Percentiles rank a stretch among this genome's conserved stretches.
These are phyloP conservation scores for Macrophya alboannulata DNA, from an alignment of 2,888 invertebrate genomes.

Conservation along the genomic window DNA sequence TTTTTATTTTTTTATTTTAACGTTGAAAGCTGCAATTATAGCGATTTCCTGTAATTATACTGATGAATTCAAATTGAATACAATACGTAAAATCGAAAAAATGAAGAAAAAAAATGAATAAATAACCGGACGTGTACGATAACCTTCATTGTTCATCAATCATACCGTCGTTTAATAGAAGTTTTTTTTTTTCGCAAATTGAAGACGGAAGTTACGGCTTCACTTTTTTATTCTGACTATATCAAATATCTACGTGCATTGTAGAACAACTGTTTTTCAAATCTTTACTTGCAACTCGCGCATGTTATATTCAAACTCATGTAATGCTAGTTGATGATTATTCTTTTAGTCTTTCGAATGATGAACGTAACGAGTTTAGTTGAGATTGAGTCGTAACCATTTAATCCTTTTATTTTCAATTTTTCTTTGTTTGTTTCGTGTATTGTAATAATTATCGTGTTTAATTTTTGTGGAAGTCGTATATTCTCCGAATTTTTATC, in stretches of 20 bases:
- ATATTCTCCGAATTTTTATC: too few relatives aligned
- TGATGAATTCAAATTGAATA: neutral
- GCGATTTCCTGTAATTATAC: conserved; percentile 4
- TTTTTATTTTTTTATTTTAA: neutral
- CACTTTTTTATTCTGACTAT: neutral
- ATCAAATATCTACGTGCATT: neutral
- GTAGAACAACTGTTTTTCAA: neutral
- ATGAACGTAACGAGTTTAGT: too few relatives aligned
- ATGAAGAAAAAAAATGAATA: neutral
- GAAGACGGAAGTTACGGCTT: neutral
- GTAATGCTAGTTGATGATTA: too few relatives aligned
- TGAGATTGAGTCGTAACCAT: too few relatives aligned
- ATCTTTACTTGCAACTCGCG: neutral
- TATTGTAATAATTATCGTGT: too few relatives aligned
- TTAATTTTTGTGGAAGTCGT: too few relatives aligned
- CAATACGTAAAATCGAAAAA: neutral
- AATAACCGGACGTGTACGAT: neutral
- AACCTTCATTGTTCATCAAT: neutral
- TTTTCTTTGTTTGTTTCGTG: too few relatives aligned
- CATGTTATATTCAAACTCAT: neutral
- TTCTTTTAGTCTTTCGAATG: too few relatives aligned
- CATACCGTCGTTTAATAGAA: neutral
- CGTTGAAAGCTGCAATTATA: neutral
- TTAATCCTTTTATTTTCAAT: too few relatives aligned
- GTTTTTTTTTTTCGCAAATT: neutral